Base-by-base conservation (phyloP, 2,888 invertebrate genomes). In the Phanerotoma sp. region DNA sequence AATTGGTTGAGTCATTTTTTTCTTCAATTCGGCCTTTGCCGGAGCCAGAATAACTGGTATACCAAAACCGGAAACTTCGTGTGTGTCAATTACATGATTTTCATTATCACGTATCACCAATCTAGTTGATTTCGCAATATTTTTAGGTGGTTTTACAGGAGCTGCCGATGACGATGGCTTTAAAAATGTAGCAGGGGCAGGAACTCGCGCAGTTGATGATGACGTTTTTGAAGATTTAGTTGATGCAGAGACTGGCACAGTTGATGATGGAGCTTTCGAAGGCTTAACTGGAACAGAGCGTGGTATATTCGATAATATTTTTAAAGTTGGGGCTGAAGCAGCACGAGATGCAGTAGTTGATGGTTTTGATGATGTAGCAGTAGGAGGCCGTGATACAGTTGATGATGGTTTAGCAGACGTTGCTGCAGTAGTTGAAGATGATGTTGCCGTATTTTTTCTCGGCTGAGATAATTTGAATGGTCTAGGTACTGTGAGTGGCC, bases 381-480 rank as follows among this genome's bases (percentile, higher is more conserved):
- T 25, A 25, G 25, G 3, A 5, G 6, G 2, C 21, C 33, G 46
- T n/a, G 33, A 9, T 5, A 3, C 20, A 5, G 21, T 18, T 28
- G 15, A 15, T 11, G 20, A 30, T 11, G 25, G 5, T 37, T 13
- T 45, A 5, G 13, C 9, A 15, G 44, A 9, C n/a, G 42, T 10
- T 13, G 10, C 18, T 25, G 50, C 1, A 4, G 22, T 5, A 18
- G 22, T 37, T 28, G 4, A 21, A 13, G 11, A 5, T 18, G 18
- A 15, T 40, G n/a, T 22, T 22, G 13, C n/a, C 5, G 13, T 10
- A 15, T 20, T 7, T 51, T 64, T 69, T 20, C 78, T 78, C 1
- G 79, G 70, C 75, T 84, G 80, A 5, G 86, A 85, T 30, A 86
- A 73, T n/a, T 85, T 81, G 62, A 87, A 88, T 15, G 86, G 86